Percentiles rank a stretch among this genome's conserved stretches.
Evolutionary conservation across 2,797 vertebrate species (phyloP).

Genomic region (Paratrypauchen microcephalus): DNA sequence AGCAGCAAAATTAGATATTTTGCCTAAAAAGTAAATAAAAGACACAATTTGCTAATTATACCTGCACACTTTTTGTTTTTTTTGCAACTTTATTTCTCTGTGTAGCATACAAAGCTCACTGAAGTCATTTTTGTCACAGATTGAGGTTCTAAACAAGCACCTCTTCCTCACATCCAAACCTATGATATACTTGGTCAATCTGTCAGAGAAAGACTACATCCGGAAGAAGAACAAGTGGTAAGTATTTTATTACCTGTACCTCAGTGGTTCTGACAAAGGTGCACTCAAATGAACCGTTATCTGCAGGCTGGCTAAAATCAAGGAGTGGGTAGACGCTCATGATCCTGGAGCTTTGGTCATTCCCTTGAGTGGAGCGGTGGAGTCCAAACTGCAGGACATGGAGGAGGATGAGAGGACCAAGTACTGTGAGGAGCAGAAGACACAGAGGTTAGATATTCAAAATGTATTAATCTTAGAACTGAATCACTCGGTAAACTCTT

Average conservation of each 20-base stretch:
- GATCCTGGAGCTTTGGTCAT: slow-evolving; percentile 96
- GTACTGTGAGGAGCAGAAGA: slow-evolving; percentile 95
- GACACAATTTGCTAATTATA: no score
- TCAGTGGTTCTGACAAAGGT: not conserved
- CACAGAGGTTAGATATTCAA: slow-evolving; percentile 87
- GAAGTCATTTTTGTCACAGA: slow-evolving; percentile 71
- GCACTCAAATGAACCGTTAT: slow-evolving; percentile 56
- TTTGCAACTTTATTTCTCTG: not conserved
- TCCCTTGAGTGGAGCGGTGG: slow-evolving; percentile 93
- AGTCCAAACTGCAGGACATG: slow-evolving; percentile 95
- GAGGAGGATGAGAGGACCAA: slow-evolving; percentile 92
- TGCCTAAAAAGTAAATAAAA: no score
- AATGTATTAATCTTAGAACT: not conserved
- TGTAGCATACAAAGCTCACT: not conserved
- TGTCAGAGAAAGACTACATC: slow-evolving; percentile 98
- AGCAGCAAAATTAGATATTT: no score
- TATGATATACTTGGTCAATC: slow-evolving; percentile 98
- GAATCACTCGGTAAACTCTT: not conserved
- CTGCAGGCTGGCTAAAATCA: slow-evolving; percentile 98
- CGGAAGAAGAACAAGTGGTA: slow-evolving; percentile 99
- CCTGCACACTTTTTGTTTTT: no score
- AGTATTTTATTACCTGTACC: slow-evolving; percentile 44
- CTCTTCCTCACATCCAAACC: slow-evolving; percentile 98
- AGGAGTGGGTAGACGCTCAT: slow-evolving; percentile 97
- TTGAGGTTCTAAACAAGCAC: slow-evolving; percentile 97